phyloP scores from a whole-genome alignment of 1,140 invertebrate genomes.

The Leptinotarsa lineolata region DNA sequence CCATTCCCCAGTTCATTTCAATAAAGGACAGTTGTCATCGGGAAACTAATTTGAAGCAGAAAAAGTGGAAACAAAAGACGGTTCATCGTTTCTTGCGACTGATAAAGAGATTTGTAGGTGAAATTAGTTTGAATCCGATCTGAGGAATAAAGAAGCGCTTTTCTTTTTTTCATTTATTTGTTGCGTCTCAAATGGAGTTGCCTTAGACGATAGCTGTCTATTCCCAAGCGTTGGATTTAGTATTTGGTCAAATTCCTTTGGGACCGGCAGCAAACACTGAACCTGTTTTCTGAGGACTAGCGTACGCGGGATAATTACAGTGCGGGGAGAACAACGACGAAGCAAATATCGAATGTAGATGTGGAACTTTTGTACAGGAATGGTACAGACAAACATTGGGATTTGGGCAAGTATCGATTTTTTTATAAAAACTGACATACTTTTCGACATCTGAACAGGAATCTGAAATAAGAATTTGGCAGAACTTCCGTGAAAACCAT shows the following conservation, averaged over 20 bases:
- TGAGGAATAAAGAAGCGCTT: not conserved
- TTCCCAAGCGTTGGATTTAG: not conserved
- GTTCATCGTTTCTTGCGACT: not conserved
- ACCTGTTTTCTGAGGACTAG: not conserved
- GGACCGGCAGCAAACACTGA: not conserved
- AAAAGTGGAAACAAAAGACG: too few species aligned
- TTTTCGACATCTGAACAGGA: too few species aligned
- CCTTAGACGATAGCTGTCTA: slow-evolving; percentile 1
- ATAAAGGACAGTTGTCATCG: too few species aligned
- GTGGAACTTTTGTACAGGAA: not conserved
- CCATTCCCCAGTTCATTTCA: too few species aligned
- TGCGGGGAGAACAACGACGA: not conserved
- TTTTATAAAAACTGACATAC: too few species aligned
- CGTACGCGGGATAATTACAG: not conserved
- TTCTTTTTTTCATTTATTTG: not conserved
- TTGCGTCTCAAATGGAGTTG: not conserved
- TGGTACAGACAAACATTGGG: not conserved
- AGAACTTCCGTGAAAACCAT: too few species aligned
- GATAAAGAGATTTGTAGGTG: not conserved
- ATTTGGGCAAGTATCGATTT: too few species aligned
- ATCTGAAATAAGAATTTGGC: too few species aligned
- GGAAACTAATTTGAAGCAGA: too few species aligned
- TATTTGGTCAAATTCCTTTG: slow-evolving; percentile 3
- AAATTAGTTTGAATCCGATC: not conserved
- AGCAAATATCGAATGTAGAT: not conserved